Evolutionary conservation across 92 coral and sea anemone genomes (phyloP).

Genomic region (Isaurus tuberculatus): DNA sequence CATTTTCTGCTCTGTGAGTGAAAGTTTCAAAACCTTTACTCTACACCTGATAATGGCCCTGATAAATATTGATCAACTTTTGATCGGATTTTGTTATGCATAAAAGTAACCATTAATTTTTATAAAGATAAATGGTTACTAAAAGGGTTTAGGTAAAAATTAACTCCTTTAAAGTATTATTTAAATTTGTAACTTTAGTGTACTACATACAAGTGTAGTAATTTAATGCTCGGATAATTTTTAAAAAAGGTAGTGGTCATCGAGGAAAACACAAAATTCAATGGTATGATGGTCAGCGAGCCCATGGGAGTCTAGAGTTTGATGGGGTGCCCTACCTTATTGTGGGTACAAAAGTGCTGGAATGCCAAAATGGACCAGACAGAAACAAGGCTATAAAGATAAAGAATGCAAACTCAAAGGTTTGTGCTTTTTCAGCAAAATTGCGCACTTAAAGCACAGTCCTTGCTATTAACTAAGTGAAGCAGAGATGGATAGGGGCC

Average conservation of each 20-base stretch:
- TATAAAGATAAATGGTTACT: not conserved
- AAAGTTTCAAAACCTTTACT: too few species aligned
- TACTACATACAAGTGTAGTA: not conserved
- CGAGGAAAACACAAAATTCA: conserved; percentile 37
- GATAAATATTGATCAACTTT: not conserved
- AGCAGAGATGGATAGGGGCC: not conserved
- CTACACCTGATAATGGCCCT: not conserved
- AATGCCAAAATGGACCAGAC: conserved; percentile 67
- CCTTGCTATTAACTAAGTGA: not conserved
- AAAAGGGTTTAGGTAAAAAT: not conserved
- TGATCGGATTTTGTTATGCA: not conserved
- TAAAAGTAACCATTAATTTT: not conserved
- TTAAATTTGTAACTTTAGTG: not conserved
- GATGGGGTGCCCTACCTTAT: conserved; percentile 51
- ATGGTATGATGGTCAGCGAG: conserved; percentile 43
- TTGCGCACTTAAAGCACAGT: not conserved
- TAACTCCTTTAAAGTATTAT: not conserved
- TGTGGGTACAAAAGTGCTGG: conserved; percentile 37
- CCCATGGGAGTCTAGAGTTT: conserved; percentile 27
- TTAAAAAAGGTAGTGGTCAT: conserved; percentile 1
- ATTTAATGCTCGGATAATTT: not conserved
- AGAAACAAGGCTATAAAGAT: conserved; percentile 47
- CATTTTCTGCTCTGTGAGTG: too few species aligned
- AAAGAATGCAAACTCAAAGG: conserved; percentile 33
- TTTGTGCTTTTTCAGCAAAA: conserved; percentile 1